Evolutionary conservation across 1,140 invertebrate genomes (phyloP).

Genomic region (Drusus annulatus): DNA sequence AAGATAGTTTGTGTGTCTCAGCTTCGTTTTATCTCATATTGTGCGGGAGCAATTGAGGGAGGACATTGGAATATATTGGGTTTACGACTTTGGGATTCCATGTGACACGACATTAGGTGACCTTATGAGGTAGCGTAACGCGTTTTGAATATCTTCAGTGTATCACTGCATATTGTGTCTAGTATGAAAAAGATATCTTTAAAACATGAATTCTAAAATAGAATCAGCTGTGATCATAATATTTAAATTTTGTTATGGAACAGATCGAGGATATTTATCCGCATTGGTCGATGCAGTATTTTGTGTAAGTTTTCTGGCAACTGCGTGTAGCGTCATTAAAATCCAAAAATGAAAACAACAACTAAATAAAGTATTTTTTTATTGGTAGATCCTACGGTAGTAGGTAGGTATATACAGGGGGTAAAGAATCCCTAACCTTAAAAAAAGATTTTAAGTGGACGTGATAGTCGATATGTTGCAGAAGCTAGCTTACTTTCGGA

Average conservation of each 20-base stretch:
- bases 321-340: neutral
- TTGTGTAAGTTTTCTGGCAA: neutral
- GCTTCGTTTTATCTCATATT: no score
- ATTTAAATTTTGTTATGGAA: constrained; percentile 16
- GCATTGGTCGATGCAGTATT: neutral
- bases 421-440: no score
- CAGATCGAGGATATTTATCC: neutral
- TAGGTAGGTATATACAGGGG: no score
- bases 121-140: constrained; percentile 20
- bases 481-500: no score
- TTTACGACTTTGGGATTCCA: neutral
- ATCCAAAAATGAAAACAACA: no score
- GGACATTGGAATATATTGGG: no score
- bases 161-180: constrained; percentile 14
- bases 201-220: constrained; percentile 26
- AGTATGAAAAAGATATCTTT: constrained; percentile 33
- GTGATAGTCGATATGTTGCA: no score
- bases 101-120: constrained; percentile 32
- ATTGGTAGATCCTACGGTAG: no score
- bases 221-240: neutral
- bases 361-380: no score
- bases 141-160: constrained; percentile 20
- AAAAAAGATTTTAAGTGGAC: no score
- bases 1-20: no score
- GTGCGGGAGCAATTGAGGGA: no score